Conservation (phyloP, 2,888 invertebrate species). For the Eurytoma adleriae region DNA sequence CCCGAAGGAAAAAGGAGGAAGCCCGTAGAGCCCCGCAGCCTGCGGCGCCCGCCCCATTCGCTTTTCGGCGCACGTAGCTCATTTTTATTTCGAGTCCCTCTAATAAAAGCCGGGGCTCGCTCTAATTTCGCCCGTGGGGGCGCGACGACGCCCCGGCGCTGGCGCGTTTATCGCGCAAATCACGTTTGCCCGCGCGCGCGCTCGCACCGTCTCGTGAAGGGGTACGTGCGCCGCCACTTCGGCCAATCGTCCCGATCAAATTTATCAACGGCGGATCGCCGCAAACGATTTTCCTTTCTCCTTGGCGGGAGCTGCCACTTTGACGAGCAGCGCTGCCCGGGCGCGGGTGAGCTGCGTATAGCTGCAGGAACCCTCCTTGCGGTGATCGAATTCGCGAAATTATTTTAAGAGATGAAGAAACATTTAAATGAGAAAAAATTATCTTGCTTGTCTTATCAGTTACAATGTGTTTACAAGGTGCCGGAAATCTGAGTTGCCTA, state of each 20-base stretch:
- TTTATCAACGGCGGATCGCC: constrained; percentile 45
- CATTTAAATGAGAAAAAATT: background rate
- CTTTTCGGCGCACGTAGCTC: constrained; percentile 67
- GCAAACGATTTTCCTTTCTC: constrained; percentile 27
- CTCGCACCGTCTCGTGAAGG: constrained; percentile 25
- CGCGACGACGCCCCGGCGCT: background rate
- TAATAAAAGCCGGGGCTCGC: constrained; percentile 64
- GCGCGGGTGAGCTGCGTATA: background rate
- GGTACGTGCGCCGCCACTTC: constrained; percentile 24
- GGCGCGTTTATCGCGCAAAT: constrained; percentile 50
- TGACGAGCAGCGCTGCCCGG: background rate
- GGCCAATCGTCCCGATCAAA: constrained; percentile 56
- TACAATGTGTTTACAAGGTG: too few relatives aligned
- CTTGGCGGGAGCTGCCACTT: background rate
- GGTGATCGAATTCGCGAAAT: background rate
- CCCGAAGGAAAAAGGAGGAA: constrained; percentile 11
- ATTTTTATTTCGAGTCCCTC: constrained; percentile 67
- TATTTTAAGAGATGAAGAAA: too few relatives aligned
- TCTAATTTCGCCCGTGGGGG: constrained; percentile 63
- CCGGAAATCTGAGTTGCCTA: too few relatives aligned
- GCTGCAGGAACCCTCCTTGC: background rate
- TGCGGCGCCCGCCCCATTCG: constrained; percentile 56
- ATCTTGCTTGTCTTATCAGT: too few relatives aligned
- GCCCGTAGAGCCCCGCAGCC: constrained; percentile 2
- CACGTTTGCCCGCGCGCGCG: constrained; percentile 48